These are phyloP conservation scores for Strongylocentrotus purpuratus DNA, from an alignment of 35 echinoderm and acorn worm genomes.

Conservation along the genomic window DNA sequence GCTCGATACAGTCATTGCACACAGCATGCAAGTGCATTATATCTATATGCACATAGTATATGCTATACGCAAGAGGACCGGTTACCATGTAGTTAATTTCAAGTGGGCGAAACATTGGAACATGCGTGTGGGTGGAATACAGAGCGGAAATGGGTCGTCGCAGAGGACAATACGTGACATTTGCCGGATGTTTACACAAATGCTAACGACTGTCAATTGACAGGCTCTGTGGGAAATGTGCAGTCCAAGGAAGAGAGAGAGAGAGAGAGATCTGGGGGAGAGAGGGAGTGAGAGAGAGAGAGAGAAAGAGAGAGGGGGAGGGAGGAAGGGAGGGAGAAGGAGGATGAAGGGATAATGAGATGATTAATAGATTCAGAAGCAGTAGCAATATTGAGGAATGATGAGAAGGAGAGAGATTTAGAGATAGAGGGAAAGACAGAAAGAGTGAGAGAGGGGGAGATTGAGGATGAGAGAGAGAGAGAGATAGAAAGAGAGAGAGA, in stretches of 20 bases:
- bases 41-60: neutral
- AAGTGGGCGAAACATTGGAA: neutral
- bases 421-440: too few species aligned
- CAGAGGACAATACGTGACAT: constrained; percentile 10
- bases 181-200: constrained; percentile 39
- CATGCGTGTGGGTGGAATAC: constrained; percentile 5
- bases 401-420: too few species aligned
- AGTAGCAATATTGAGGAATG: too few species aligned
- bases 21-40: neutral
- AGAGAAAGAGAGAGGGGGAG: neutral
- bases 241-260: neutral
- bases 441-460: too few species aligned
- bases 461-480: too few species aligned
- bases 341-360: too few species aligned
- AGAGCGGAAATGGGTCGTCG: constrained; percentile 32
- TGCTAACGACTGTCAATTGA: constrained; percentile 39
- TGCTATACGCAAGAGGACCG: neutral
- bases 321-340: neutral
- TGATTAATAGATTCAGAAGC: too few species aligned
- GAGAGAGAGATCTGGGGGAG: too few species aligned
- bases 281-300: neutral
- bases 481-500: too few species aligned
- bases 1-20: too few species aligned
- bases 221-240: neutral
- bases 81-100: neutral